These are phyloP conservation scores for Trematomus bernacchii DNA, from an alignment of 2,797 vertebrate genomes.

Conservation along the genomic window DNA sequence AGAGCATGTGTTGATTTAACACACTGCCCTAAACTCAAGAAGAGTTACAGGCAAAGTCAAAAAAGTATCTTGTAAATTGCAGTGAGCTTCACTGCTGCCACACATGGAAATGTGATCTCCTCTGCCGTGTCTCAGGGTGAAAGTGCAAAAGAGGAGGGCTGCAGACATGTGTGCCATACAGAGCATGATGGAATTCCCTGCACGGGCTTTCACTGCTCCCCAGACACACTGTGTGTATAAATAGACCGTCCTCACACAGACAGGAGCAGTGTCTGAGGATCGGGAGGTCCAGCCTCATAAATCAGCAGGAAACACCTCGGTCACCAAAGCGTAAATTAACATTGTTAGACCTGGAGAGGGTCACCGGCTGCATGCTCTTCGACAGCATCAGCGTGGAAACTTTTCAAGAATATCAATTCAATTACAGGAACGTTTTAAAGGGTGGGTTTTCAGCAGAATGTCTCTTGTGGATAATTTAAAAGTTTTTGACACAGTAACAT, in stretches of 20 bases:
- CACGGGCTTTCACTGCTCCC: constrained; percentile 59
- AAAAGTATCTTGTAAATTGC: constrained; percentile 59
- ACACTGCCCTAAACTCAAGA: constrained; percentile 31
- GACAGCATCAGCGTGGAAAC: background rate
- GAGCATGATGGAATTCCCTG: constrained; percentile 74
- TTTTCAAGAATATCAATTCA: constrained; percentile 35
- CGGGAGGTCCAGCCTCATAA: constrained; percentile 71
- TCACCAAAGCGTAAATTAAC: constrained; percentile 72
- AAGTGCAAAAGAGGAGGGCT: constrained; percentile 58
- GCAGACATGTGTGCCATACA: constrained; percentile 67
- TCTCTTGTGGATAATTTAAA: too few relatives aligned
- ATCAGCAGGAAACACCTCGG: constrained; percentile 69
- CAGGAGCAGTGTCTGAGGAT: constrained; percentile 64
- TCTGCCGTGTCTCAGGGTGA: constrained; percentile 53
- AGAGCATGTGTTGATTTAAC: constrained; percentile 35
- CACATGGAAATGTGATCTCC: constrained; percentile 74
- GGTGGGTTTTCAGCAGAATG: background rate
- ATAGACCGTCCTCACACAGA: constrained; percentile 73
- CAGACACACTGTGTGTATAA: constrained; percentile 69
- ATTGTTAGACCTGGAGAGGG: constrained; percentile 37
- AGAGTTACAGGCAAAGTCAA: constrained; percentile 39
- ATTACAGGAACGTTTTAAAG: background rate
- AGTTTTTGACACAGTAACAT: background rate
- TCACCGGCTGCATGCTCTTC: constrained; percentile 10
- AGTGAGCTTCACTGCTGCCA: constrained; percentile 30